Conservation (phyloP, 2,797 vertebrate species). For the Platyrinchus mystaceus region DNA sequence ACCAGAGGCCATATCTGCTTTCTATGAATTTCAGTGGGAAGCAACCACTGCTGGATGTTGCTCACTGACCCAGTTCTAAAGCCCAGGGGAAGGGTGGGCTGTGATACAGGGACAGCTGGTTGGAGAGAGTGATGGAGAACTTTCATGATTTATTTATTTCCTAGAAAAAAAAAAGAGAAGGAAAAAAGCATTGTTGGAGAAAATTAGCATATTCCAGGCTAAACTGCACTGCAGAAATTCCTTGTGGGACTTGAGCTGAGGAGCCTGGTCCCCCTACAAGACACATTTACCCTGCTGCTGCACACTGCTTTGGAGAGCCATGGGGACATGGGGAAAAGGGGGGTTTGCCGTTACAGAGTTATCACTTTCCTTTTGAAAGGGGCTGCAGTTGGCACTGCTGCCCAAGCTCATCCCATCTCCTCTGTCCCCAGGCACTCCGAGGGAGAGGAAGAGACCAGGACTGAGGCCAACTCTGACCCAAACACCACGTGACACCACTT, state of each 20-base stretch:
- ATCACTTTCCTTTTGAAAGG: background rate
- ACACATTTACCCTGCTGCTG: background rate
- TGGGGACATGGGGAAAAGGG: background rate
- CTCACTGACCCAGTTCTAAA: constrained; percentile 30
- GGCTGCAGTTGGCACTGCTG: background rate
- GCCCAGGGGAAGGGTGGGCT: background rate
- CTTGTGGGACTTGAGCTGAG: background rate
- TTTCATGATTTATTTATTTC: constrained; percentile 15
- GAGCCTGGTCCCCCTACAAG: background rate
- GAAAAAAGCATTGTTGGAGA: background rate
- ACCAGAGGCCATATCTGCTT: background rate
- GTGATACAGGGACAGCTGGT: background rate
- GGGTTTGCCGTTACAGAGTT: background rate
- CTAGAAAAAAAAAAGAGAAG: background rate
- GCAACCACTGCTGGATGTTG: background rate
- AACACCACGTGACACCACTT: background rate
- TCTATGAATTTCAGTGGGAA: constrained; percentile 34
- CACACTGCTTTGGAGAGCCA: rapidly evolving
- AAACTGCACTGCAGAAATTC: background rate
- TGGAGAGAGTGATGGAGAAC: background rate
- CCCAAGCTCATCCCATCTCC: background rate
- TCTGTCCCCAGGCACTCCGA: constrained; percentile 33
- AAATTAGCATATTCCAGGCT: background rate
- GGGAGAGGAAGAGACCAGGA: constrained; percentile 41
- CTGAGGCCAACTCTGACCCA: background rate